phyloP scores from a whole-genome alignment of 2,888 invertebrate species.

The Diaperis boleti region DNA sequence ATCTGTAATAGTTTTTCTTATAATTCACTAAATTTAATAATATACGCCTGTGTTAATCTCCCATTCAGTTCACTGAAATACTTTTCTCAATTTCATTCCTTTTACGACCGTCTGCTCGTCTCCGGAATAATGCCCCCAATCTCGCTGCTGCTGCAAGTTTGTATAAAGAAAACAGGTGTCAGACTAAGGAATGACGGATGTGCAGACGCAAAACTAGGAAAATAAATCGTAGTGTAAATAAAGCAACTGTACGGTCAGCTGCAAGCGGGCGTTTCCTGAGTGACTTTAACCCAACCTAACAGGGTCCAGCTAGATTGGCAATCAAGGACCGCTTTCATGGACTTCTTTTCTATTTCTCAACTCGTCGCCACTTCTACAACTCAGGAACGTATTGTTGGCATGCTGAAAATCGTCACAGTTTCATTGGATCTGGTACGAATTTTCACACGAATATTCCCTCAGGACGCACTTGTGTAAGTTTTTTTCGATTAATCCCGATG shows the following conservation, averaged over 20 bases:
- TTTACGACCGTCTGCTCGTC: not conserved
- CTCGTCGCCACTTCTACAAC: constrained; percentile 32
- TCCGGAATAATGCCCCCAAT: not conserved
- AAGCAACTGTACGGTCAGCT: constrained; percentile 39
- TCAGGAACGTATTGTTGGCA: constrained; percentile 37
- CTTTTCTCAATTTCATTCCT: no score
- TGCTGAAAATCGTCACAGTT: constrained; percentile 35
- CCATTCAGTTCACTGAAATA: no score
- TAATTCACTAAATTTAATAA: no score
- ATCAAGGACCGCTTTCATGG: constrained; percentile 45
- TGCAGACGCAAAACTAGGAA: constrained; percentile 31
- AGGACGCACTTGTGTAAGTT: constrained; percentile 22
- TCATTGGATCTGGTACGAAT: constrained; percentile 37
- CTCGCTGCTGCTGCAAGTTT: not conserved
- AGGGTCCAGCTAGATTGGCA: constrained; percentile 46
- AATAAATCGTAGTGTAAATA: constrained; percentile 45
- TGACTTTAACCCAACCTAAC: constrained; percentile 43
- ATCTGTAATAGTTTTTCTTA: no score
- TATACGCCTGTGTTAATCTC: no score
- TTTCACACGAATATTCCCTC: constrained; percentile 30
- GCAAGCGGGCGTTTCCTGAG: constrained; percentile 44
- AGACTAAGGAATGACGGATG: constrained; percentile 4
- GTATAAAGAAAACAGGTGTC: not conserved
- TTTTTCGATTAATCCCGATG: constrained; percentile 24
- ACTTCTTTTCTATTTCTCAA: constrained; percentile 45